Base-by-base conservation (phyloP, 2,113 vertebrate species). In the Cyanoderma ruficeps region DNA sequence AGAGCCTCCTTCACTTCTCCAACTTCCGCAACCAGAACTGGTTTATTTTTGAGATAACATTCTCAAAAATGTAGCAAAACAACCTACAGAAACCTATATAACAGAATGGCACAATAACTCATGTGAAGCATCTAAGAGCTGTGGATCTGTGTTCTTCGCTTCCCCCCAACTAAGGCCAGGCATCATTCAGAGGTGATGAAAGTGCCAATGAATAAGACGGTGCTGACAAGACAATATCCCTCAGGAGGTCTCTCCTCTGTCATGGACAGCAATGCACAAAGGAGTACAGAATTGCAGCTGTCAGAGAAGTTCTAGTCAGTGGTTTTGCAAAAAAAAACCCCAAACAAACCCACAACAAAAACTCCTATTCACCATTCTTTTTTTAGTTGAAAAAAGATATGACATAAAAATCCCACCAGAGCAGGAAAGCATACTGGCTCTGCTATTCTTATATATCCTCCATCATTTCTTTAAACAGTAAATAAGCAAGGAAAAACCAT, bases 31-130 rank as follows among this genome's bases (percentile, higher is more conserved):
- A 7, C 9, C 27, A 44, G 10, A 79, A 31, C 30, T 5, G 14
- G 5, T 23, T 23, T 22, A 22, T 33, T 72, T 65, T 55, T 35
- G 46, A 74, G 50, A 64, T 20, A 41, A 20, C 3, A 21, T 7
- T n/a, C 11, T 49, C 31, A 60, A 52, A 53, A 56, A 49, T 0
- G 4, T 20, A 47, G 44, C 41, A 53, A 64, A 81, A 56, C 7
- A 37, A 50, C 21, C 55, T 28, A 42, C 8, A 44, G 44, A 69
- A 53, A 25, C 23, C 23, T 1, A 3, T 0, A 1, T 7, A 63
- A 28, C 25, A 55, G 23, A 65, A 33, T 1, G 28, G 44, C 56
- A 70, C 37, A 16, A 50, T 7, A 74, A 68, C 39, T 35, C 31
- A 1, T 1, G 7, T 19, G 20, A 92, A 65, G 25, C 41, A 39